Evolutionary conservation across 35 echinoderm and acorn worm genomes (phyloP), one percentile per base, ranked within the genome.

Genomic region (Apostichopus californicus): DNA sequence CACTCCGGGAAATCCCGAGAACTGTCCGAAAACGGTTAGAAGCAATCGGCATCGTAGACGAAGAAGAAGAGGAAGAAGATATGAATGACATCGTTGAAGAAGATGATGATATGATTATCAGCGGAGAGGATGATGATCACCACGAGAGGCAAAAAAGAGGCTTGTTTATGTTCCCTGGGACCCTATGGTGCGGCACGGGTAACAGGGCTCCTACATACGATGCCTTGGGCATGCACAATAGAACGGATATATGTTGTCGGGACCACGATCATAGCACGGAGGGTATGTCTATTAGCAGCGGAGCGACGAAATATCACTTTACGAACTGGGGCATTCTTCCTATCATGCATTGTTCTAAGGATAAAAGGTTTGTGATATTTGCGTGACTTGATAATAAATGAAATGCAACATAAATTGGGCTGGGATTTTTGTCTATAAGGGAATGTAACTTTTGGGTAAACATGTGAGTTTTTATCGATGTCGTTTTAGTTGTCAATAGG

Each of bases 161-260:
- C 28, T 64, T 91, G 77, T 91, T 91, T 34, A 91, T 91, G 89
- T 91, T 91, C 9, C 89, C 72, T 3, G 89, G 89, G 6, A 91
- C 89, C 5, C 55, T 91, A 12, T 91, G 89, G 89, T 91, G 89
- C 22, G 89, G 89, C 8, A 79, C 89, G 7, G 89, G 89, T n/a
- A 91, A 91, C 61, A 57, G 89, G 52, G 89, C 89, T n/a, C 71
- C 89, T 5, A 57, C 18, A 3, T 60, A 57, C 89, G 54, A 78
- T 61, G 24, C 72, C 6, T 79, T 91, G 73, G 89, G 89, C 13
- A 8, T 22, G 72, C 79, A 20, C 73, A 91, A 91, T 59, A 91
- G 20, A 52, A 91, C 89, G 20, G 73, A 91, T n/a, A 22, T 23
- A 1, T 91, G 89, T 59, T 90, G 88, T 18, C 21, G 73, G 52